Percentiles rank a stretch among this genome's conserved stretches.
Conservation (phyloP, 2,888 invertebrate species). For the Lissocephala sabroskyi region DNA sequence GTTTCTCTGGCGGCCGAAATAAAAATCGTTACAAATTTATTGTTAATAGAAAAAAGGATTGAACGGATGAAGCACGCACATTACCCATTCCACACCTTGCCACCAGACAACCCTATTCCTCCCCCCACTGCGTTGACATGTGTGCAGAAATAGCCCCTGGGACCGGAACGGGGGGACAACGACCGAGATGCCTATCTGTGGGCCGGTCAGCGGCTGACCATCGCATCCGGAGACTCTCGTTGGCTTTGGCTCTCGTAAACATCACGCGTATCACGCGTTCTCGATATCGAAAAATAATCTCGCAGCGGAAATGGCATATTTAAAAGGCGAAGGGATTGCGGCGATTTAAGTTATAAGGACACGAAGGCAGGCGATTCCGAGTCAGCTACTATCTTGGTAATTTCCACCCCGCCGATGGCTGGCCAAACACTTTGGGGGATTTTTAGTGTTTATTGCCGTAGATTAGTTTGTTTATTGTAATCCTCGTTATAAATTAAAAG, state of each 20-base stretch:
- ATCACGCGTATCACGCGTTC: constrained; percentile 43
- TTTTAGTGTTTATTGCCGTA: constrained; percentile 68
- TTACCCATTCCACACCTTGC: constrained; percentile 8
- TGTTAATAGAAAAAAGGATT: constrained; percentile 66
- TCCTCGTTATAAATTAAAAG: constrained; percentile 68
- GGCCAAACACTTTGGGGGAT: constrained; percentile 55
- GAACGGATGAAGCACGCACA: constrained; percentile 37
- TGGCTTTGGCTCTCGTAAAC: constrained; percentile 55
- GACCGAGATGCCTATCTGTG: constrained; percentile 50
- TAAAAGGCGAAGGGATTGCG: constrained; percentile 59
- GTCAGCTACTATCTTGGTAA: no score
- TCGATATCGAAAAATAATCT: constrained; percentile 66
- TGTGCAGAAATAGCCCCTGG: constrained; percentile 4
- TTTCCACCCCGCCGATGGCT: no score
- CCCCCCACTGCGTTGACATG: neutral
- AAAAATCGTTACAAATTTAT: constrained; percentile 61
- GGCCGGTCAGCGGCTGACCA: constrained; percentile 19
- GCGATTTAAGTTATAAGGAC: constrained; percentile 58
- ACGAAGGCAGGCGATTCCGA: no score
- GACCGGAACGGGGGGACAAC: no score
- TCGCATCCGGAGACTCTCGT: constrained; percentile 25
- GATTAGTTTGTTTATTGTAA: constrained; percentile 71
- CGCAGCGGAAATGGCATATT: constrained; percentile 60
- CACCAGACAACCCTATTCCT: neutral
- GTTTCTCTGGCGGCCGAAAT: no score